Percentiles rank a stretch among this genome's conserved stretches.
Conservation (phyloP, 2,888 invertebrate species). For the Philopedon plagiatum region DNA sequence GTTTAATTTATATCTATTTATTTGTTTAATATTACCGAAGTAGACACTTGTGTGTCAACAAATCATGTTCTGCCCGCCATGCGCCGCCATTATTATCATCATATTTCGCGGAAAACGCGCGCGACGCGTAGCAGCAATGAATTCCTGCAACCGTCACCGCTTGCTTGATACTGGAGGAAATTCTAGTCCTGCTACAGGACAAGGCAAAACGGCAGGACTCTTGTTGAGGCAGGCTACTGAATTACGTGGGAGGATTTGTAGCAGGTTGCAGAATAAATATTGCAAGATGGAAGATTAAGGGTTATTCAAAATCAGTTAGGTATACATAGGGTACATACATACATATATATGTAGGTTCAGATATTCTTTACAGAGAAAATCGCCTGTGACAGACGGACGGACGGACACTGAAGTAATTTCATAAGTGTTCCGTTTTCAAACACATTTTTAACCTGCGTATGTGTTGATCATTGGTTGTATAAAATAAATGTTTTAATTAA, state of each 20-base stretch:
- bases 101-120: constrained; percentile 20
- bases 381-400: too few relatives aligned
- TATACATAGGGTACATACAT: too few relatives aligned
- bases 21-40: background rate
- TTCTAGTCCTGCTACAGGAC: constrained; percentile 35
- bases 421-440: too few relatives aligned
- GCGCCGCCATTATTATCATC: constrained; percentile 5
- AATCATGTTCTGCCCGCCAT: constrained; percentile 7
- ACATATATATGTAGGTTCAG: too few relatives aligned
- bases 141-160: constrained; percentile 27
- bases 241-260: constrained; percentile 5
- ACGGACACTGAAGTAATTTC: too few relatives aligned
- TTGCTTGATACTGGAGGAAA: constrained; percentile 37
- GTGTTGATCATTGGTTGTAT: too few relatives aligned
- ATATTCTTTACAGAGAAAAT: too few relatives aligned
- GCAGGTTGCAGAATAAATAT: background rate
- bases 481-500: too few relatives aligned
- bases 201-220: constrained; percentile 27
- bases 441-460: too few relatives aligned
- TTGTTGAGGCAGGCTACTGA: constrained; percentile 25
- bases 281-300: background rate
- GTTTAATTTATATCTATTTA: too few relatives aligned
- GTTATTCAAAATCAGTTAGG: too few relatives aligned
- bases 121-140: constrained; percentile 14
- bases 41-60: background rate